A percentile compares a stretch with the other conserved stretches of the same genome.
These are phyloP conservation scores for Podocnemis expansa DNA, from an alignment of 2,113 vertebrate species.

Conservation along the genomic window DNA sequence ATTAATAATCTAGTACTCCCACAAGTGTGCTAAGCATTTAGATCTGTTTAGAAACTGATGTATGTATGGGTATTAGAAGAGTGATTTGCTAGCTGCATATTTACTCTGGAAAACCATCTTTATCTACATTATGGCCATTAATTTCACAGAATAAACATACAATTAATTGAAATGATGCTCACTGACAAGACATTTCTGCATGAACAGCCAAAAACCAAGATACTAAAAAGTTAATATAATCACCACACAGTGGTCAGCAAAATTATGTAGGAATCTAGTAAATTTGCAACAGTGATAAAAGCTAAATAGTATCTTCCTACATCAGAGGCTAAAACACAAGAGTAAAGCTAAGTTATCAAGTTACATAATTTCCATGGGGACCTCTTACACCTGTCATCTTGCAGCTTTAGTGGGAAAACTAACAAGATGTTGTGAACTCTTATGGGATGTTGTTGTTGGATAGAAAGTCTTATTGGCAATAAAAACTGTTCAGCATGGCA, in stretches of 20 bases:
- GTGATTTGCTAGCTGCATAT: slow-evolving; percentile 40
- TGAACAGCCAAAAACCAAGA: background rate
- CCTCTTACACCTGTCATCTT: slow-evolving; percentile 50
- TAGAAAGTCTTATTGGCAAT: slow-evolving; percentile 68
- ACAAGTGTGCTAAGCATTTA: slow-evolving; percentile 14
- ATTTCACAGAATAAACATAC: slow-evolving; percentile 35
- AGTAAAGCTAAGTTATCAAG: background rate
- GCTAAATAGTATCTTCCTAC: background rate
- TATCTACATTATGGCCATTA: slow-evolving; percentile 62
- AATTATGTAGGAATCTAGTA: background rate
- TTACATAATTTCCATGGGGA: slow-evolving; percentile 61
- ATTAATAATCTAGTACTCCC: slow-evolving; percentile 43
- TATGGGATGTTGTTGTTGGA: slow-evolving; percentile 51
- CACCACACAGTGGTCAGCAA: background rate
- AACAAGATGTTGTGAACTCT: slow-evolving; percentile 64
- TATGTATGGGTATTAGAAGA: slow-evolving; percentile 8
- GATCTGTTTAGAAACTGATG: background rate
- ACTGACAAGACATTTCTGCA: background rate
- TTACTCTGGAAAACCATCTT: slow-evolving; percentile 41
- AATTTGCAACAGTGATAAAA: background rate
- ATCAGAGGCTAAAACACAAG: background rate
- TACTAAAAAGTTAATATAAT: background rate
- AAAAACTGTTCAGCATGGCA: slow-evolving; percentile 45
- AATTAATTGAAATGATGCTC: slow-evolving; percentile 24
- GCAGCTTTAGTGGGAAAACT: slow-evolving; percentile 31